phyloP scores from a whole-genome alignment of 2,113 vertebrate genomes.

The Erpornis zantholeuca region DNA sequence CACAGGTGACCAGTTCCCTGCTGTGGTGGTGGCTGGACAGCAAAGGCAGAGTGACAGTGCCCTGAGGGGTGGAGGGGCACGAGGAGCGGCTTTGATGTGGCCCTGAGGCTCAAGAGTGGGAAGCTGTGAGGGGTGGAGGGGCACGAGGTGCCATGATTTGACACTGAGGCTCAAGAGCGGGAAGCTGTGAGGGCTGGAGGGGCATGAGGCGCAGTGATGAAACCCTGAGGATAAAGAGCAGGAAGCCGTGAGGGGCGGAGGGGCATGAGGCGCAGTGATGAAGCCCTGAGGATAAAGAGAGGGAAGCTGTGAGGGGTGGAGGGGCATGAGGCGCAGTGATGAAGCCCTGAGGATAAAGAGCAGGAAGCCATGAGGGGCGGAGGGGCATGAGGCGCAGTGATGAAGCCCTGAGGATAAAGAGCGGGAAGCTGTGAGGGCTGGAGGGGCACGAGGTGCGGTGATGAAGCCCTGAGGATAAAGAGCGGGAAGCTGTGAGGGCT shows the following conservation, averaged over 20 bases:
- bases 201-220: rapidly evolving
- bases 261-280: too few species aligned
- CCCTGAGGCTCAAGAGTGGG: rapidly evolving
- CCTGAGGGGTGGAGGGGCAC: neutral
- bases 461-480: rapidly evolving
- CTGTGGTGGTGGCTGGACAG: rapidly evolving
- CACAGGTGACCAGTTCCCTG: too few species aligned
- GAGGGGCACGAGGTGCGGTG: too few species aligned
- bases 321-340: too few species aligned
- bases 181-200: neutral
- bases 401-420: rapidly evolving
- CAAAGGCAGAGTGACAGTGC: rapidly evolving
- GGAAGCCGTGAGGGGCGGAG: neutral
- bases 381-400: rapidly evolving
- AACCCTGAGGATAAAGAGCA: rapidly evolving
- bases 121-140: neutral
- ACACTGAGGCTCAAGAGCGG: rapidly evolving
- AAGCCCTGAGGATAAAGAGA: rapidly evolving
- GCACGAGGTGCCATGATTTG: rapidly evolving
- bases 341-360: too few species aligned
- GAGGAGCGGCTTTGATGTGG: rapidly evolving
- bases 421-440: neutral
- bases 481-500: rapidly evolving
- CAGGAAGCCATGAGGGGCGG: rapidly evolving
- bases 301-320: neutral